A percentile compares a stretch with the other conserved stretches of the same genome.
These are phyloP conservation scores for Camelus dromedarius DNA, from an alignment of 2,113 vertebrate species.

Conservation along the genomic window DNA sequence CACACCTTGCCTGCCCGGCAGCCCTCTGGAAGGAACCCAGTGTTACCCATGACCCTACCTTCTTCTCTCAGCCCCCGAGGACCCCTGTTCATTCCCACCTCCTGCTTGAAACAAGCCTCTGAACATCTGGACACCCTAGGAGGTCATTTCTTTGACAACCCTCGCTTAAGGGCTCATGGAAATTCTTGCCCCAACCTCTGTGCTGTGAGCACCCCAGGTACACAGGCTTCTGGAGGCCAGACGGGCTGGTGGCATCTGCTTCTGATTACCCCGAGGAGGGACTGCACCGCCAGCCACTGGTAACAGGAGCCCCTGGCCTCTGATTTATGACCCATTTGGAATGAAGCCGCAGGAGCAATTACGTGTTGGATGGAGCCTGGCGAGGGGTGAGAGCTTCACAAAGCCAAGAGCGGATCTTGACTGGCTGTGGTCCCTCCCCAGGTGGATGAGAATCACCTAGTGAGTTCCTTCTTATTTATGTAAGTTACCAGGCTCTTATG, in stretches of 20 bases:
- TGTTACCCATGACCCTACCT: background rate
- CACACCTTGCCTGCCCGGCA: background rate
- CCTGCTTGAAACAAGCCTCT: background rate
- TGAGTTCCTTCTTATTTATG: background rate
- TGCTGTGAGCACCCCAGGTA: slow-evolving; percentile 45
- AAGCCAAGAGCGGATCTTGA: background rate
- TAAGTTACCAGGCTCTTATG: background rate
- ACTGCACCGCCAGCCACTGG: background rate
- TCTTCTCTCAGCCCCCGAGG: background rate
- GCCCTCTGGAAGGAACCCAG: background rate
- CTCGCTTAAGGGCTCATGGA: background rate
- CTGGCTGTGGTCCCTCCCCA: background rate
- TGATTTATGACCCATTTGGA: slow-evolving; percentile 65
- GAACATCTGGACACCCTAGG: slow-evolving; percentile 47
- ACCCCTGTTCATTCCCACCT: background rate
- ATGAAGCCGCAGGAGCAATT: slow-evolving; percentile 14
- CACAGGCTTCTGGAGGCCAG: background rate
- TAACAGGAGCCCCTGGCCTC: slow-evolving; percentile 47
- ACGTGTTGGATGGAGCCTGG: background rate
- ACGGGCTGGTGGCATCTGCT: slow-evolving; percentile 57
- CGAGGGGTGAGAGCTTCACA: background rate
- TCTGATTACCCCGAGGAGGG: background rate
- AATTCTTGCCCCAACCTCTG: background rate
- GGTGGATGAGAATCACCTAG: background rate
- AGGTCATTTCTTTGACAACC: slow-evolving; percentile 8